phyloP scores from a whole-genome alignment of 1,140 invertebrate species.

The Pemphigus obesinymphae region DNA sequence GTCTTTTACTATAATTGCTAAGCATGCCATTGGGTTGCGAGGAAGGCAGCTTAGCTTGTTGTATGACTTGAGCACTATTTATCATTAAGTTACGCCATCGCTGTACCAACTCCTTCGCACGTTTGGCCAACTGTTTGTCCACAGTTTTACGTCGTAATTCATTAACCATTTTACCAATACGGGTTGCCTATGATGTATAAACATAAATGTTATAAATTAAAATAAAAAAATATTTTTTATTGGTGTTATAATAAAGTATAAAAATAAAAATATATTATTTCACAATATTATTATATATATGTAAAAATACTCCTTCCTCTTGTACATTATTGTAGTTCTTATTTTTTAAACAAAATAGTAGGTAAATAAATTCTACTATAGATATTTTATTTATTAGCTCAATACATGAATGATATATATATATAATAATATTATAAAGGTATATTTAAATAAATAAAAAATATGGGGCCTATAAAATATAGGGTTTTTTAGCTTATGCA shows the following conservation, averaged over 20 bases:
- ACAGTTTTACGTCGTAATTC: conserved; percentile 79
- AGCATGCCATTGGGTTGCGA: conserved; percentile 44
- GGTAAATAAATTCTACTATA: not conserved
- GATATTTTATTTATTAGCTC: not conserved
- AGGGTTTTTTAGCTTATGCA: no score
- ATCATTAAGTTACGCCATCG: conserved; percentile 79
- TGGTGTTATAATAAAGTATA: not conserved
- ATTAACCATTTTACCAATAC: conserved; percentile 91
- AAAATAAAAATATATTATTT: no score
- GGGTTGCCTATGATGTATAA: conserved; percentile 61
- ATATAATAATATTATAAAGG: no score
- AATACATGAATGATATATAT: not conserved
- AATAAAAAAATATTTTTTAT: not conserved
- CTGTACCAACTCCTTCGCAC: conserved; percentile 85
- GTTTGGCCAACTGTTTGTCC: conserved; percentile 74
- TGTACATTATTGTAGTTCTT: no score
- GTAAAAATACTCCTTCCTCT: no score
- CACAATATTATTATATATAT: no score
- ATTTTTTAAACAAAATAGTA: not conserved
- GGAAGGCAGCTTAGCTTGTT: conserved; percentile 14
- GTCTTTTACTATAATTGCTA: conserved; percentile 26
- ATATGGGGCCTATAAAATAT: no score
- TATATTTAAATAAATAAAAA: no score
- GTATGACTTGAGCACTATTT: conserved; percentile 46
- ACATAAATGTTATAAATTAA: conserved; percentile 29